A percentile compares a stretch with the other conserved stretches of the same genome.
These are phyloP conservation scores for Drosophila macrospina DNA, from an alignment of 2,888 invertebrate species.

Conservation along the genomic window DNA sequence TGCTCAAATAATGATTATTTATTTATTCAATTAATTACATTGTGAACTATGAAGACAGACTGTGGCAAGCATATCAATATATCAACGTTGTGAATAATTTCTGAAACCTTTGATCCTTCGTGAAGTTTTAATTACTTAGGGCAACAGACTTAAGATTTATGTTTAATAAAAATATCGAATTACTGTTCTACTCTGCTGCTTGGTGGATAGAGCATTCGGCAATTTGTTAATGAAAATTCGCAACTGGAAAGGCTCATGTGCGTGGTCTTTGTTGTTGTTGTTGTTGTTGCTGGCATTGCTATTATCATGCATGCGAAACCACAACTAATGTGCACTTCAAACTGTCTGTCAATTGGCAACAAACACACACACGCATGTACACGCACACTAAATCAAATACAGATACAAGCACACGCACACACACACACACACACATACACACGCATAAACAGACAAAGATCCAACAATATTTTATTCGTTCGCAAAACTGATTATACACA, in stretches of 20 bases:
- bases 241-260: constrained; percentile 15
- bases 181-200: too few species aligned
- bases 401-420: constrained; percentile 18
- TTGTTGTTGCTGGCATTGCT: constrained; percentile 46
- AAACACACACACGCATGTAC: constrained; percentile 23
- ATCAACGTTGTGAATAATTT: too few species aligned
- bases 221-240: background rate
- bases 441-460: constrained; percentile 5
- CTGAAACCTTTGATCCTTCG: too few species aligned
- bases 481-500: constrained; percentile 36
- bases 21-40: too few species aligned
- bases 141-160: too few species aligned
- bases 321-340: constrained; percentile 74
- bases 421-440: background rate
- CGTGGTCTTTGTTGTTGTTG: constrained; percentile 39
- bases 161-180: too few species aligned
- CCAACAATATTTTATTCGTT: constrained; percentile 38
- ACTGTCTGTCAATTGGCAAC: constrained; percentile 70
- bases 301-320: constrained; percentile 68
- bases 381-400: constrained; percentile 42
- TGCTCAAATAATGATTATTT: too few species aligned
- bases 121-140: too few species aligned
- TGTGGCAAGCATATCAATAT: too few species aligned
- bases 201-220: constrained; percentile 25
- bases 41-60: too few species aligned